A percentile compares a stretch with the other conserved stretches of the same genome.
Evolutionary conservation across 2,888 invertebrate genomes (phyloP).

Genomic region (Drosophila ustulata): DNA sequence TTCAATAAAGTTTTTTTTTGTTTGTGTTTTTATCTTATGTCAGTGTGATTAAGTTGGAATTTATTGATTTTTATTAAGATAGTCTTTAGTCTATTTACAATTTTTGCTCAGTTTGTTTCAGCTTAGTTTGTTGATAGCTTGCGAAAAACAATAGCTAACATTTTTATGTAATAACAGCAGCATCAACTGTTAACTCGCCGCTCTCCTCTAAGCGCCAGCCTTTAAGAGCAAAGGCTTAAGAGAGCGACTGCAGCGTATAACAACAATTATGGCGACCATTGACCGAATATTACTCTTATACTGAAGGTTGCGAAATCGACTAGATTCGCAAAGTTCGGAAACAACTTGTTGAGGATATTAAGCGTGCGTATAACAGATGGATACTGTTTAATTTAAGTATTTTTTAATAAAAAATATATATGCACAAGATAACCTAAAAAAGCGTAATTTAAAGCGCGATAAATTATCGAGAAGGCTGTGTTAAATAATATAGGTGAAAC

Average conservation of each 20-base stretch:
- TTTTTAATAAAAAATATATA: too few species aligned
- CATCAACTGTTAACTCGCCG: conserved; percentile 10
- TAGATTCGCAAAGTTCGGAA: conserved; percentile 49
- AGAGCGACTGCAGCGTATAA: conserved; percentile 31
- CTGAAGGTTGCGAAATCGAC: conserved; percentile 53
- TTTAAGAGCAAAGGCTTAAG: conserved; percentile 21
- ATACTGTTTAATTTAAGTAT: background rate
- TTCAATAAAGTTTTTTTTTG: background rate
- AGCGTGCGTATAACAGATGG: conserved; percentile 10
- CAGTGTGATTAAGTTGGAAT: background rate
- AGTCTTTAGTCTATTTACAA: background rate
- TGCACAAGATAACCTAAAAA: too few species aligned
- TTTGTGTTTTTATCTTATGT: background rate
- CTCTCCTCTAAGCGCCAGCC: conserved; percentile 1
- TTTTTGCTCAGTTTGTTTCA: background rate
- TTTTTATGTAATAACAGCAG: conserved; percentile 48
- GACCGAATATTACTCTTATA: conserved; percentile 58
- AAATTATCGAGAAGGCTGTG: too few species aligned
- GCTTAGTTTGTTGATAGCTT: conserved; percentile 10
- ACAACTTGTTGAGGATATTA: conserved; percentile 66
- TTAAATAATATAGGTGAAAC: too few species aligned
- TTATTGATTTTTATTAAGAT: background rate
- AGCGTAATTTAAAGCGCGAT: too few species aligned
- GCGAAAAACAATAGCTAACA: conserved; percentile 1
- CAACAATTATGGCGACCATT: conserved; percentile 40